These are phyloP conservation scores for Adrianichthys oophorus DNA, from an alignment of 2,797 vertebrate species.

Conservation along the genomic window DNA sequence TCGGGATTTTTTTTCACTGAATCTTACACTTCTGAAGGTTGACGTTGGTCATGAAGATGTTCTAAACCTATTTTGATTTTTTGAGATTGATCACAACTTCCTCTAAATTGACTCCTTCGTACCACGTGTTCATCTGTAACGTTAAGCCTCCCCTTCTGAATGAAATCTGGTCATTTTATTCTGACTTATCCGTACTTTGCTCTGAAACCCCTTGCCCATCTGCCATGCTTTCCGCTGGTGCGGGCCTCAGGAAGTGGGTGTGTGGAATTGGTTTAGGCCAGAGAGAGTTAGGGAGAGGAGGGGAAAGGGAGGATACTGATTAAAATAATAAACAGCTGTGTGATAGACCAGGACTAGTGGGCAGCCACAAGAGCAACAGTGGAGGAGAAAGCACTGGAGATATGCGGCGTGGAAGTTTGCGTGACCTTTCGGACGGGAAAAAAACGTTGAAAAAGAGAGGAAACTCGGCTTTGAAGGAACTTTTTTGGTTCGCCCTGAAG, in stretches of 20 bases:
- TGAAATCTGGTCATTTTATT: constrained; percentile 17
- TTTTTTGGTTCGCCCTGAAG: constrained; percentile 1
- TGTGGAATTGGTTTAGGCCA: constrained; percentile 71
- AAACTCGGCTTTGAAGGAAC: constrained; percentile 26
- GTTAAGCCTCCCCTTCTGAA: background rate
- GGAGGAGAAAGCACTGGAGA: constrained; percentile 39
- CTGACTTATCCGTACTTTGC: constrained; percentile 12
- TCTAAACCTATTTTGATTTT: too few relatives aligned
- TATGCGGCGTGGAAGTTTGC: constrained; percentile 19
- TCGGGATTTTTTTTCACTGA: too few relatives aligned
- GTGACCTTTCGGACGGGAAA: constrained; percentile 11
- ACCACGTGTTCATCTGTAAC: too few relatives aligned
- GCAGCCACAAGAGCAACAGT: constrained; percentile 45
- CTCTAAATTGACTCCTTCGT: too few relatives aligned
- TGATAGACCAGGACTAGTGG: constrained; percentile 64
- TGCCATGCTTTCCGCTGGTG: constrained; percentile 42
- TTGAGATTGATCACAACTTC: too few relatives aligned
- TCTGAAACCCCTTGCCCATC: constrained; percentile 14
- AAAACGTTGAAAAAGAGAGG: constrained; percentile 4
- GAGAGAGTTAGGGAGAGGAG: constrained; percentile 63
- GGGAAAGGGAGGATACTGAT: constrained; percentile 91
- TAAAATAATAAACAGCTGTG: constrained; percentile 97
- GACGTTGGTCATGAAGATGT: too few relatives aligned
- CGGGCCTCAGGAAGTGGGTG: constrained; percentile 93
- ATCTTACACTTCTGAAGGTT: too few relatives aligned